Conservation (phyloP, 1,140 invertebrate genomes). For the Agraylea sexmaculata region DNA sequence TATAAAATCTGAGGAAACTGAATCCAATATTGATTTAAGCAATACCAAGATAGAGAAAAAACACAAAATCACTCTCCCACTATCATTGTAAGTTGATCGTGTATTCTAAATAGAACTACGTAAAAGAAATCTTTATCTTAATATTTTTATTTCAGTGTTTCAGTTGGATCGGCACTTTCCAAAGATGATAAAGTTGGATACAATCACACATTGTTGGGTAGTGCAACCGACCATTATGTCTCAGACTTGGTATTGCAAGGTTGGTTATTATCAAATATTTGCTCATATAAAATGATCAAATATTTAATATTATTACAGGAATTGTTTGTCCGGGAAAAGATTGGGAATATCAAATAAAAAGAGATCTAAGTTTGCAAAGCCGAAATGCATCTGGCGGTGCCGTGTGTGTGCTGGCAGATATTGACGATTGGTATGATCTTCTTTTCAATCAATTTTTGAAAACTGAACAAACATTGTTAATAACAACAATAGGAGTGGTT, state of each 20-base stretch:
- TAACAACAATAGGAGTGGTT: too few species aligned
- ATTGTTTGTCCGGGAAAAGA: conserved; percentile 19
- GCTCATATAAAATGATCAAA: background rate
- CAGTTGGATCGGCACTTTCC: conserved; percentile 1
- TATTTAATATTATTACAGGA: conserved; percentile 7
- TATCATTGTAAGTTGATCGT: conserved; percentile 43
- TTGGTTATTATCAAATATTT: conserved; percentile 11
- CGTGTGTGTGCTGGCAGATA: conserved; percentile 61
- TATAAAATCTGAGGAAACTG: background rate
- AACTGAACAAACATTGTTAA: background rate
- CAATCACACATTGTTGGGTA: conserved; percentile 43
- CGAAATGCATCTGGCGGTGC: conserved; percentile 41
- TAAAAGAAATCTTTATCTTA: background rate
- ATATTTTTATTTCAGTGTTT: conserved; percentile 8
- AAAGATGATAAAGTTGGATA: conserved; percentile 10
- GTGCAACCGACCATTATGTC: conserved; percentile 57
- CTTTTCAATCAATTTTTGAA: background rate
- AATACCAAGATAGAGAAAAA: conserved; percentile 21
- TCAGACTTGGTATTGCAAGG: conserved; percentile 65
- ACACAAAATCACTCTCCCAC: conserved; percentile 46
- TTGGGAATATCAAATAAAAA: conserved; percentile 39
- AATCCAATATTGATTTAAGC: background rate
- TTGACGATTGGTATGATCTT: conserved; percentile 63
- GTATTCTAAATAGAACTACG: too few species aligned
- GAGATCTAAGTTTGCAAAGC: conserved; percentile 37